These are phyloP conservation scores for Pomatorhinus ruficollis DNA, from an alignment of 2,113 vertebrate species.

Conservation along the genomic window DNA sequence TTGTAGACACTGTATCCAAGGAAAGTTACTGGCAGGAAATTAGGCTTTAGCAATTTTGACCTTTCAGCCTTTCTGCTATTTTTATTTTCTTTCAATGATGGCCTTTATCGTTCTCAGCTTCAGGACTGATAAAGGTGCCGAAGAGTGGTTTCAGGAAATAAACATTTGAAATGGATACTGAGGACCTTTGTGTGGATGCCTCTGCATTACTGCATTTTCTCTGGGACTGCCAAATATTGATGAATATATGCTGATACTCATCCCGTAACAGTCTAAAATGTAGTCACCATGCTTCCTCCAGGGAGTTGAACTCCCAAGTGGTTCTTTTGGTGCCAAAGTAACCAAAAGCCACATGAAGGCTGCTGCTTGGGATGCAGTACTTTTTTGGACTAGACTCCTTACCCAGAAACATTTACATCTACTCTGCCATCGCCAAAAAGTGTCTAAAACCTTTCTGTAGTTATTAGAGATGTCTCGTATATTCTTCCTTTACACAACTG, in stretches of 20 bases:
- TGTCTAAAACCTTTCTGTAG: not conserved
- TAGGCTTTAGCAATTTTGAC: not conserved
- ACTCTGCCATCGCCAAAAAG: not conserved
- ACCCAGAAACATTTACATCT: not conserved
- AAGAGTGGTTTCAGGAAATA: not conserved
- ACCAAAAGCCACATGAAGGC: not conserved
- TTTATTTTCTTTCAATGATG: not conserved
- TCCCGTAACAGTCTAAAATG: not conserved
- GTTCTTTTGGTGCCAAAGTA: not conserved
- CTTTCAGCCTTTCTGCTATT: not conserved
- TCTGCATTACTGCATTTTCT: not conserved
- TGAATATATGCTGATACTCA: not conserved
- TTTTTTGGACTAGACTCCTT: not conserved
- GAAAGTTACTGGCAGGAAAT: not conserved
- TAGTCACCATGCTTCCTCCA: not conserved
- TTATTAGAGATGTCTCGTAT: not conserved
- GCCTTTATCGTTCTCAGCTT: not conserved
- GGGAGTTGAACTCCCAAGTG: not conserved
- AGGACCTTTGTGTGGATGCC: not conserved
- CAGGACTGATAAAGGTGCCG: not conserved
- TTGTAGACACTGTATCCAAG: not conserved
- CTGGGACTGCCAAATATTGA: not conserved
- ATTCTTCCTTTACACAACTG: not conserved
- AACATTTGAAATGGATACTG: not conserved
- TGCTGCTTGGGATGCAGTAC: not conserved